These are phyloP conservation scores for Galendromus occidentalis DNA, from an alignment of 1,140 invertebrate genomes.

Conservation along the genomic window DNA sequence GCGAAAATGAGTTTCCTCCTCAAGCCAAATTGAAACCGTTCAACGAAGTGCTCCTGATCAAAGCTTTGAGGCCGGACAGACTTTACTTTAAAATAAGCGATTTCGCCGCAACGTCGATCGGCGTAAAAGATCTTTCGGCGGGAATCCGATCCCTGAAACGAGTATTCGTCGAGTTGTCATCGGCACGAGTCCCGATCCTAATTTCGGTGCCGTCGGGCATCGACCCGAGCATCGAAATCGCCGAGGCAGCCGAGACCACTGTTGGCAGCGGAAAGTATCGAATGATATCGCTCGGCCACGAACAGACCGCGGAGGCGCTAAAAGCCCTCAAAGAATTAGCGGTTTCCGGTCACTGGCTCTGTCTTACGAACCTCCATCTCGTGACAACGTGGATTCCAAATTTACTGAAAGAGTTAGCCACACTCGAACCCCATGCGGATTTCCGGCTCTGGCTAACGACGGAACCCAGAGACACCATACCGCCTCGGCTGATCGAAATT, in stretches of 20 bases:
- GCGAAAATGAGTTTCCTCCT: slow-evolving; percentile 36
- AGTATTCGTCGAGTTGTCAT: slow-evolving; percentile 36
- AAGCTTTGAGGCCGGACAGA: slow-evolving; percentile 59
- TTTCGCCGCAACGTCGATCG: neutral
- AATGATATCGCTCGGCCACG: slow-evolving; percentile 51
- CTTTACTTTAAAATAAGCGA: slow-evolving; percentile 30
- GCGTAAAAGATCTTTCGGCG: neutral
- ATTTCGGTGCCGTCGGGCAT: slow-evolving; percentile 49
- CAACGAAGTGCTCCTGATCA: slow-evolving; percentile 58
- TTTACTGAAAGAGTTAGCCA: slow-evolving; percentile 43
- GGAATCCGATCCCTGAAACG: slow-evolving; percentile 22
- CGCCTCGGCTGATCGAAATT: slow-evolving; percentile 5
- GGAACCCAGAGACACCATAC: slow-evolving; percentile 30
- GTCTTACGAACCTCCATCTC: slow-evolving; percentile 71
- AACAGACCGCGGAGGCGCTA: slow-evolving; percentile 41
- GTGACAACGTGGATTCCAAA: slow-evolving; percentile 51
- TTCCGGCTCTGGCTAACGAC: slow-evolving; percentile 59
- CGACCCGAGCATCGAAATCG: slow-evolving; percentile 60
- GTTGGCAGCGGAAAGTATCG: slow-evolving; percentile 37
- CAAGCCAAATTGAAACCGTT: slow-evolving; percentile 44
- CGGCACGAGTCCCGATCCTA: slow-evolving; percentile 44
- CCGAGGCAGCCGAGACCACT: slow-evolving; percentile 37
- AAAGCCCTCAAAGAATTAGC: slow-evolving; percentile 34
- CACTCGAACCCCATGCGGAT: slow-evolving; percentile 35
- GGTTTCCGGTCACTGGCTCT: slow-evolving; percentile 46